Evolutionary conservation across 37 sponge, comb jelly and placozoan species (phyloP).

Genomic region (Tethya wilhelma): DNA sequence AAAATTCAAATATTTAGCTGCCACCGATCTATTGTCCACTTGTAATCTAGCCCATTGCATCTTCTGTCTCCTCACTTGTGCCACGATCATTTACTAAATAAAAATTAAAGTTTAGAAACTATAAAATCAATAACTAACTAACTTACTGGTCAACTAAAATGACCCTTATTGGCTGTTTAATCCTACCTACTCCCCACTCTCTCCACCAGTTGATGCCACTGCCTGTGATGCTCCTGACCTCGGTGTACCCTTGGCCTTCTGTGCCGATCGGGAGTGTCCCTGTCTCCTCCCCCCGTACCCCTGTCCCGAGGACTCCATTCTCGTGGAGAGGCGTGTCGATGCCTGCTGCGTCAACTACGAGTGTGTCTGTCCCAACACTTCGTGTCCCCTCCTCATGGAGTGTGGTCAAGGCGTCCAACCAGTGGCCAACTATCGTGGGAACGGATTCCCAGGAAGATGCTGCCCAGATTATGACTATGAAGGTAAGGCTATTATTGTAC

Average conservation of each 20-base stretch:
- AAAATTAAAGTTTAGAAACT: too few species aligned
- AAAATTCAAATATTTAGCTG: too few species aligned
- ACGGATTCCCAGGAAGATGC: slow-evolving; percentile 77
- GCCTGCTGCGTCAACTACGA: slow-evolving; percentile 80
- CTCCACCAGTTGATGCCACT: too few species aligned
- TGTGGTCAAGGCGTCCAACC: slow-evolving; percentile 76
- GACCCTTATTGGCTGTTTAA: too few species aligned
- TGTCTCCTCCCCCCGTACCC: slow-evolving; percentile 63
- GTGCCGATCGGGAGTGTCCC: slow-evolving; percentile 25
- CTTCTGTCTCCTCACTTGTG: too few species aligned
- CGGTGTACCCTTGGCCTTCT: slow-evolving; percentile 7
- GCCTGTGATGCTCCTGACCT: too few species aligned
- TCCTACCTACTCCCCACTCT: too few species aligned
- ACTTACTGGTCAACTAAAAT: too few species aligned
- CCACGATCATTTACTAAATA: too few species aligned
- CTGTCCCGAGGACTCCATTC: slow-evolving; percentile 79
- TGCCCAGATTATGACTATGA: slow-evolving; percentile 72
- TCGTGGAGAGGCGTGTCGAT: slow-evolving; percentile 36
- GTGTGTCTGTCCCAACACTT: slow-evolving; percentile 71
- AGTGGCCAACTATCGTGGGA: slow-evolving; percentile 60
- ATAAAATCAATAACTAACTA: too few species aligned
- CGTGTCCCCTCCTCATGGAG: slow-evolving; percentile 78
- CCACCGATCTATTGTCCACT: too few species aligned
- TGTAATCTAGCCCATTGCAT: too few species aligned
- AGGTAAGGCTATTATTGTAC: slow-evolving; percentile 33